Evolutionary conservation across 2,113 vertebrate genomes (phyloP).

Genomic region (Halichoerus grypus): DNA sequence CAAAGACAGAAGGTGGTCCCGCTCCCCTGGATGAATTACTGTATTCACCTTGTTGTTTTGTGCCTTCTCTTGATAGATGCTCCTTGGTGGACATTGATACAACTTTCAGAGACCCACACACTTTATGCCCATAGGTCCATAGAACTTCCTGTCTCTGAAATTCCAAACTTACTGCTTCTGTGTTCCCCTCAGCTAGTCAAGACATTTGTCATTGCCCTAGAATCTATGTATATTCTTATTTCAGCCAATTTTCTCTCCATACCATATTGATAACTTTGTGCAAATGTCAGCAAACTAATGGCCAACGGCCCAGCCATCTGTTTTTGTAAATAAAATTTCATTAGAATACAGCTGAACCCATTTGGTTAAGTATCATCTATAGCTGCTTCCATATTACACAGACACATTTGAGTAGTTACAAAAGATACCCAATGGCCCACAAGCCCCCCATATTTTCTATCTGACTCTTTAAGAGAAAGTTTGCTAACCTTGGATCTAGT

Average conservation of each 20-base stretch:
- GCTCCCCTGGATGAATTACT: no score
- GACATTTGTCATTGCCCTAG: not conserved
- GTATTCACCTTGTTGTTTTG: not conserved
- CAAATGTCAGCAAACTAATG: not conserved
- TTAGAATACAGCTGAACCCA: not conserved
- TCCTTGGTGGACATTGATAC: not conserved
- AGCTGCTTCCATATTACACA: not conserved
- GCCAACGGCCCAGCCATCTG: not conserved
- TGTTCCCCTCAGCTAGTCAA: not conserved
- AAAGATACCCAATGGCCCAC: not conserved
- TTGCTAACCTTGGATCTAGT: not conserved
- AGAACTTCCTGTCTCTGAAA: not conserved
- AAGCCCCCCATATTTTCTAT: not conserved
- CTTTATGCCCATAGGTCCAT: not conserved
- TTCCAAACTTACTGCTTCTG: not conserved
- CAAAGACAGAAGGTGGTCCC: not conserved
- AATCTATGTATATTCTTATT: not conserved
- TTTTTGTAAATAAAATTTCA: not conserved
- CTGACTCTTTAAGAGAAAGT: not conserved
- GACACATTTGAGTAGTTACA: not conserved
- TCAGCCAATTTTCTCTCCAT: not conserved
- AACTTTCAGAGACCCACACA: not conserved
- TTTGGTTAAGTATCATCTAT: not conserved
- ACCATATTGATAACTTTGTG: not conserved
- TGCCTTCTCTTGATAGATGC: not conserved